Evolutionary conservation across 1,140 invertebrate species (phyloP).

Genomic region (Ylistrum balloti): DNA sequence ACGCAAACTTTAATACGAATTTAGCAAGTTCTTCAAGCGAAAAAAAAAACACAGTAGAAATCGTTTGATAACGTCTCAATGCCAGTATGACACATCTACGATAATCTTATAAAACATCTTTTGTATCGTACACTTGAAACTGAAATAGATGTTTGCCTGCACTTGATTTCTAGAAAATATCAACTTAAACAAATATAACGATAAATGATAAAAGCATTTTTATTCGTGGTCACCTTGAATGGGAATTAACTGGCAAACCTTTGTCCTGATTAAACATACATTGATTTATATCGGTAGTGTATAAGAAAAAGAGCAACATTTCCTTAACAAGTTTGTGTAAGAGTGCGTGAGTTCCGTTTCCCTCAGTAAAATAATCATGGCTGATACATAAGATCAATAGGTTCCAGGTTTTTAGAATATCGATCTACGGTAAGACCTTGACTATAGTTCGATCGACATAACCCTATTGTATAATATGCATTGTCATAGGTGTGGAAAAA

Average conservation of each 20-base stretch:
- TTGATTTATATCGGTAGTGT: not conserved
- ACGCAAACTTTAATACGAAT: no score
- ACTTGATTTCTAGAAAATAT: no score
- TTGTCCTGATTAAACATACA: not conserved
- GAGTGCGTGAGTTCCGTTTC: not conserved
- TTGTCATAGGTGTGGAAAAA: not conserved
- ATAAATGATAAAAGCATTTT: not conserved
- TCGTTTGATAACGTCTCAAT: no score
- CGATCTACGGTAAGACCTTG: not conserved
- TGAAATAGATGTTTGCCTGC: no score
- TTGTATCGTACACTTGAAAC: no score
- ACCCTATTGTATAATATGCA: not conserved
- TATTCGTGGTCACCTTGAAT: not conserved
- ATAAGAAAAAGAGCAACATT: not conserved
- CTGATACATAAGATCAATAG: not conserved
- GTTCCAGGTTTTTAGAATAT: not conserved
- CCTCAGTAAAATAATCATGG: not conserved
- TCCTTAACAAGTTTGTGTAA: not conserved
- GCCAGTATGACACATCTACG: no score
- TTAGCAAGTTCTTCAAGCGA: no score
- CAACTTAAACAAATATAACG: no score
- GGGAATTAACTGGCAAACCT: not conserved
- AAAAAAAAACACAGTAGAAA: no score
- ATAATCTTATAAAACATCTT: no score
- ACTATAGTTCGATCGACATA: not conserved